phyloP scores from a whole-genome alignment of 2,888 invertebrate genomes.

The Gymnoscelis rufifasciata region DNA sequence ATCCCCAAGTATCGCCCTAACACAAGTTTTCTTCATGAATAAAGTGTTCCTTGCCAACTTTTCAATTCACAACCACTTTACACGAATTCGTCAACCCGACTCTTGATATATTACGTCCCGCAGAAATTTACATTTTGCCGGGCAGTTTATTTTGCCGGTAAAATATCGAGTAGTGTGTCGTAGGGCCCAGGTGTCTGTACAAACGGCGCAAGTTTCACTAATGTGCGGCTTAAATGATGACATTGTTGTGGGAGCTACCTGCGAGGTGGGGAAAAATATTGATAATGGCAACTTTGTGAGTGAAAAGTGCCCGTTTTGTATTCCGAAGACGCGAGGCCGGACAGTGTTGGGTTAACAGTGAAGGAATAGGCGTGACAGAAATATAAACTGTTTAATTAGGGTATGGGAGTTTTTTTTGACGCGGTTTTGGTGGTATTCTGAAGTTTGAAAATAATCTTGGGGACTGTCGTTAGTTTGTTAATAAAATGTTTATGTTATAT shows the following conservation, averaged over 20 bases:
- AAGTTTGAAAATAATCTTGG: no score
- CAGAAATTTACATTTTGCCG: constrained; percentile 57
- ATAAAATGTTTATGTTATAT: no score
- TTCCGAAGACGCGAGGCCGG: constrained; percentile 3
- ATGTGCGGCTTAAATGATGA: constrained; percentile 76
- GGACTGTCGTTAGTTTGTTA: no score
- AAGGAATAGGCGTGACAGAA: constrained; percentile 8
- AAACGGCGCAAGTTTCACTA: constrained; percentile 73
- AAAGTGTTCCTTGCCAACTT: constrained; percentile 20
- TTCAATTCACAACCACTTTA: constrained; percentile 30
- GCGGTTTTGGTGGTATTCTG: no score
- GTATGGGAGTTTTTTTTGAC: neutral
- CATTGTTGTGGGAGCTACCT: constrained; percentile 54
- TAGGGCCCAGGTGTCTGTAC: constrained; percentile 64
- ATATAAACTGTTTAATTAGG: constrained; percentile 1
- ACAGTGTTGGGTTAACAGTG: constrained; percentile 7
- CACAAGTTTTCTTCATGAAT: constrained; percentile 15
- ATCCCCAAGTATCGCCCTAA: constrained; percentile 12
- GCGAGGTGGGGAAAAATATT: constrained; percentile 24
- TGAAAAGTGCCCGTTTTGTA: constrained; percentile 9
- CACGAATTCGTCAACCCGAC: constrained; percentile 37
- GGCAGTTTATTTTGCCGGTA: constrained; percentile 56
- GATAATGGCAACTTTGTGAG: constrained; percentile 11
- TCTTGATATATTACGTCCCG: constrained; percentile 42
- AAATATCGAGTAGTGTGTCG: constrained; percentile 65